Evolutionary conservation across 64 coral and sea anemone genomes (phyloP).

Genomic region (Montipora sp.): DNA sequence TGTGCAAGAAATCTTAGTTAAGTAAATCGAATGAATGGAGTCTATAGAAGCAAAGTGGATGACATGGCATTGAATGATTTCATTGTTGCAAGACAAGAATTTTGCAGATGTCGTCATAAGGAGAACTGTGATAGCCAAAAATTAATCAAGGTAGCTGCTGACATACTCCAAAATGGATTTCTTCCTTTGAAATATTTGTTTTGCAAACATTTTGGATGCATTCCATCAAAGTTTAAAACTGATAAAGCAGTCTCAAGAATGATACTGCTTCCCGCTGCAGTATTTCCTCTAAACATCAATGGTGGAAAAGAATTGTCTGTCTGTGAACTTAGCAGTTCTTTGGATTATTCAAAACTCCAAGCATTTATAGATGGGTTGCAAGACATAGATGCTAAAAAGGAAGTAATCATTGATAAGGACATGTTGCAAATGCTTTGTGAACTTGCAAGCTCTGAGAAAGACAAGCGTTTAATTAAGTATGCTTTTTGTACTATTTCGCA

Average conservation of each 20-base stretch:
- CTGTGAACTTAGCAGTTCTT: slow-evolving; percentile 21
- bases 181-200: too few relatives aligned
- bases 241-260: too few relatives aligned
- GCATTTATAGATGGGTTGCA: slow-evolving; percentile 47
- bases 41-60: slow-evolving; percentile 49
- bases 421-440: slow-evolving; percentile 31
- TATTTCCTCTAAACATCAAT: slow-evolving; percentile 31
- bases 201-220: too few relatives aligned
- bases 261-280: slow-evolving; percentile 43
- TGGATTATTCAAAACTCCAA: slow-evolving; percentile 42
- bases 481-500: too few relatives aligned
- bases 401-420: slow-evolving; percentile 11
- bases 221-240: too few relatives aligned
- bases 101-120: slow-evolving; percentile 39
- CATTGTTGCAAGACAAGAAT: slow-evolving; percentile 46
- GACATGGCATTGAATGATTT: slow-evolving; percentile 47
- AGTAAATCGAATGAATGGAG: slow-evolving; percentile 1
- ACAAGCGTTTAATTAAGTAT: neutral
- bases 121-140: slow-evolving; percentile 47
- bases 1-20: too few relatives aligned
- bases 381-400: neutral
- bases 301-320: slow-evolving; percentile 61
- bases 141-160: slow-evolving; percentile 15
- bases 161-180: too few relatives aligned
- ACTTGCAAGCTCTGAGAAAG: slow-evolving; percentile 52